These are phyloP conservation scores for Tiaroga cobitis DNA, from an alignment of 2,797 vertebrate genomes.

Conservation along the genomic window DNA sequence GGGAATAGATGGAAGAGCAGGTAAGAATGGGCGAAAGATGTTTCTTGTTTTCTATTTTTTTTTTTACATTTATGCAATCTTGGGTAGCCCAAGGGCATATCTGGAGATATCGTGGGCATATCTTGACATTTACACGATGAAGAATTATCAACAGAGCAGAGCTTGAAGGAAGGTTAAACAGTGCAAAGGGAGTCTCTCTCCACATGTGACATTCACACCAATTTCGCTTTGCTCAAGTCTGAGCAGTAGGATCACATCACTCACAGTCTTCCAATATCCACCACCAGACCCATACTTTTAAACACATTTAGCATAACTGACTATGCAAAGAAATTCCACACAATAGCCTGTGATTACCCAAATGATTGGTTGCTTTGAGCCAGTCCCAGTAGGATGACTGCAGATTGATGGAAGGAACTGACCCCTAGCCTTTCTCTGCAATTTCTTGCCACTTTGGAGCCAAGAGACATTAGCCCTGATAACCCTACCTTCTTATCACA, in stretches of 20 bases:
- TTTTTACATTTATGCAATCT: conserved; percentile 35
- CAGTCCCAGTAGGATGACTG: conserved; percentile 47
- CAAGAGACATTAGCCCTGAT: conserved; percentile 45
- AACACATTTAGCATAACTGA: conserved; percentile 34
- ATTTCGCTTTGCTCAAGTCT: conserved; percentile 5
- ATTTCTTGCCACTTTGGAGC: conserved; percentile 18
- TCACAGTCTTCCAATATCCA: conserved; percentile 23
- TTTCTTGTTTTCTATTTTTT: not conserved
- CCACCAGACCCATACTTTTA: conserved; percentile 38
- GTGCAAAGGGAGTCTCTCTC: conserved; percentile 31
- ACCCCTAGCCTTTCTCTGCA: conserved; percentile 32
- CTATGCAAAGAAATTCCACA: conserved; percentile 48
- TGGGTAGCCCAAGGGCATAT: conserved; percentile 30
- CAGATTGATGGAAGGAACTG: conserved; percentile 47
- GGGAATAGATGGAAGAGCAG: not conserved
- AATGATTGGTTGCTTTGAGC: conserved; percentile 36
- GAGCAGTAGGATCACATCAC: conserved; percentile 19
- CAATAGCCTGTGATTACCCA: conserved; percentile 51
- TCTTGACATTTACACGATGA: conserved; percentile 48
- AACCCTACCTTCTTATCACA: conserved; percentile 54
- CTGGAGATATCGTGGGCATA: conserved; percentile 38
- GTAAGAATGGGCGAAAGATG: not conserved
- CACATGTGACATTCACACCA: conserved; percentile 34
- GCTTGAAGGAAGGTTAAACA: conserved; percentile 9
- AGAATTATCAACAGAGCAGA: conserved; percentile 26